A percentile compares a stretch with the other conserved stretches of the same genome.
phyloP scores from a whole-genome alignment of 2,888 invertebrate species.

The Drosophila prostipennis region DNA sequence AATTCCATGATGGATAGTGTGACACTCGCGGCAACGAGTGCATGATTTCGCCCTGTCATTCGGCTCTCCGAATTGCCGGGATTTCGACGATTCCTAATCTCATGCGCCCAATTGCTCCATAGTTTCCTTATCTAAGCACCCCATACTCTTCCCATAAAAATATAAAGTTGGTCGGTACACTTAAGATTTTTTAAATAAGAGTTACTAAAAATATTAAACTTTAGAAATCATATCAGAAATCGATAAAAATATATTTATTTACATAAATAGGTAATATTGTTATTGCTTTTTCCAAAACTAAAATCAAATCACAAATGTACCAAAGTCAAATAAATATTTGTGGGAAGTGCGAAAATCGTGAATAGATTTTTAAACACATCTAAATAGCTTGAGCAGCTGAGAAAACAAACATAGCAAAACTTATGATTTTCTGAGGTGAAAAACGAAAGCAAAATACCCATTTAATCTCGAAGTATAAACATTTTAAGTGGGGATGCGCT shows the following conservation, averaged over 20 bases:
- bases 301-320: not conserved
- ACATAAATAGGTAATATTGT: not conserved
- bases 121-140: slow-evolving; percentile 21
- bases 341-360: not conserved
- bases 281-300: not conserved
- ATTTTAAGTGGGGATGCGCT: not conserved
- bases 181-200: not conserved
- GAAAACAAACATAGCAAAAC: not conserved
- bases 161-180: slow-evolving; percentile 1
- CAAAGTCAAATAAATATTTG: not conserved
- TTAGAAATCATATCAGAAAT: not conserved
- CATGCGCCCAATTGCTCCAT: slow-evolving; percentile 16
- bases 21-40: not conserved
- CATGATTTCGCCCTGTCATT: slow-evolving; percentile 7
- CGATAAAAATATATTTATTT: not conserved
- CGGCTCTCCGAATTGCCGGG: slow-evolving; percentile 11
- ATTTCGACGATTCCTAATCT: slow-evolving; percentile 23
- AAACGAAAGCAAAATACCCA: not conserved
- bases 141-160: slow-evolving; percentile 13
- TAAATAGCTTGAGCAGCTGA: slow-evolving; percentile 9
- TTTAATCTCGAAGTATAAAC: not conserved
- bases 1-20: slow-evolving; percentile 7
- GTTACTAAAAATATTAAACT: too few relatives aligned
- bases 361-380: slow-evolving; percentile 17
- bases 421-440: slow-evolving; percentile 9